Conservation (phyloP, 2,797 vertebrate genomes). For the Esox masquinongy region DNA sequence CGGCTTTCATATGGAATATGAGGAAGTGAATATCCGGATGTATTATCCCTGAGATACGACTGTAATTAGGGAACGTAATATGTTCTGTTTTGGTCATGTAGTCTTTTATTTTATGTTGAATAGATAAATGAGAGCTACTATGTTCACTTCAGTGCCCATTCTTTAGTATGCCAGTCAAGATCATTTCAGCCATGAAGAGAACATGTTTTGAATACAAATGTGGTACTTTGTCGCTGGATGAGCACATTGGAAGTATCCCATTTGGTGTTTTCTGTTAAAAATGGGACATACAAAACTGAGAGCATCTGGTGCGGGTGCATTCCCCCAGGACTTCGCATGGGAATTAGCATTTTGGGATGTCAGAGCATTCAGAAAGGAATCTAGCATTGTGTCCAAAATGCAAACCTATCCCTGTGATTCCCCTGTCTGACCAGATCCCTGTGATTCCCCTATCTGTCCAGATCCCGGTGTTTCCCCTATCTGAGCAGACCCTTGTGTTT, state of each 20-base stretch:
- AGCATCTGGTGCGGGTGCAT: not conserved
- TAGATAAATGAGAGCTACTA: not conserved
- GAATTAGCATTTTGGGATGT: not conserved
- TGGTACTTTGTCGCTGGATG: not conserved
- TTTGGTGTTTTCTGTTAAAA: not conserved
- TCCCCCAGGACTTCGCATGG: not conserved
- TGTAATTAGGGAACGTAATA: not conserved
- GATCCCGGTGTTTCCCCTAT: not conserved
- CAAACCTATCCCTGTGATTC: not conserved
- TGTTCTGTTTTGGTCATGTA: not conserved
- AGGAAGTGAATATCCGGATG: not conserved
- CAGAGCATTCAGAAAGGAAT: not conserved
- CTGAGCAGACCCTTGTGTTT: not conserved
- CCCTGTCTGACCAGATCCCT: not conserved
- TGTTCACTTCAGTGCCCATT: not conserved
- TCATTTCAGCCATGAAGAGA: not conserved
- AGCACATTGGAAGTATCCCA: not conserved
- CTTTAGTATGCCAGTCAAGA: not conserved
- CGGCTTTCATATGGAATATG: not conserved
- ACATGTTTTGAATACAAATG: not conserved
- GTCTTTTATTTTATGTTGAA: not conserved
- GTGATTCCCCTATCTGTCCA: not conserved
- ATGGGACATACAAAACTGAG: not conserved
- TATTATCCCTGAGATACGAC: not conserved
- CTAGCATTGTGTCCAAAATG: not conserved